A percentile compares a stretch with the other conserved stretches of the same genome.
phyloP scores from a whole-genome alignment of 2,797 vertebrate genomes.

The Petrocephalus sullivani region DNA sequence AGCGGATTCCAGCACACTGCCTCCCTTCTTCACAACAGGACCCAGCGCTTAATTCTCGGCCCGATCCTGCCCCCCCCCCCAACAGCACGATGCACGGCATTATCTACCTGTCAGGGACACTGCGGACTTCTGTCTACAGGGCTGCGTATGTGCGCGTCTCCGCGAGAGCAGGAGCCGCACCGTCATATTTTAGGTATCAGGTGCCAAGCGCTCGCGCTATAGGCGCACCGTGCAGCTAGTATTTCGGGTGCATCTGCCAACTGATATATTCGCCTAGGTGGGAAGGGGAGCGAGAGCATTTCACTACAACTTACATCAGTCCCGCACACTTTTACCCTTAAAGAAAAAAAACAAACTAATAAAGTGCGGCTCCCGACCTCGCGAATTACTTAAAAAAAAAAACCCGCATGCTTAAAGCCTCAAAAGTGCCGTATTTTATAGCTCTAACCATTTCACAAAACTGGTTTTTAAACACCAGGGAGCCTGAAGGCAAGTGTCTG shows the following conservation, averaged over 20 bases:
- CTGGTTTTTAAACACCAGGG: constrained; percentile 51
- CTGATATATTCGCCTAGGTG: not conserved
- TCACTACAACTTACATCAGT: not conserved
- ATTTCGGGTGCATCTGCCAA: constrained; percentile 2
- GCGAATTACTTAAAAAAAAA: not conserved
- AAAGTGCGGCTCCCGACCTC: not conserved
- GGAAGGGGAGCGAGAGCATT: not conserved
- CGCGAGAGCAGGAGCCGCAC: not conserved
- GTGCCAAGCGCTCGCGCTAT: not conserved
- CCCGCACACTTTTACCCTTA: not conserved
- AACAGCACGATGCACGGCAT: not conserved
- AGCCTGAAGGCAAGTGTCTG: constrained; percentile 56
- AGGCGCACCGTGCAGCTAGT: not conserved
- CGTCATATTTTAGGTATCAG: not conserved
- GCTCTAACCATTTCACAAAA: constrained; percentile 33
- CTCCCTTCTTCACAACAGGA: not conserved
- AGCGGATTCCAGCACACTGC: not conserved
- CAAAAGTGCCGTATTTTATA: not conserved
- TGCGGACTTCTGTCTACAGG: not conserved
- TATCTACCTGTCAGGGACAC: not conserved
- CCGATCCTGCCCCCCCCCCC: not conserved
- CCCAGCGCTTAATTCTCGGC: not conserved
- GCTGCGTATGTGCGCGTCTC: not conserved
- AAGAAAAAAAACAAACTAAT: not conserved
- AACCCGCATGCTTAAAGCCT: not conserved